Evolutionary conservation across 2,113 vertebrate species (phyloP), one percentile per base, ranked within the genome.

Genomic region (Vulpes lagopus): DNA sequence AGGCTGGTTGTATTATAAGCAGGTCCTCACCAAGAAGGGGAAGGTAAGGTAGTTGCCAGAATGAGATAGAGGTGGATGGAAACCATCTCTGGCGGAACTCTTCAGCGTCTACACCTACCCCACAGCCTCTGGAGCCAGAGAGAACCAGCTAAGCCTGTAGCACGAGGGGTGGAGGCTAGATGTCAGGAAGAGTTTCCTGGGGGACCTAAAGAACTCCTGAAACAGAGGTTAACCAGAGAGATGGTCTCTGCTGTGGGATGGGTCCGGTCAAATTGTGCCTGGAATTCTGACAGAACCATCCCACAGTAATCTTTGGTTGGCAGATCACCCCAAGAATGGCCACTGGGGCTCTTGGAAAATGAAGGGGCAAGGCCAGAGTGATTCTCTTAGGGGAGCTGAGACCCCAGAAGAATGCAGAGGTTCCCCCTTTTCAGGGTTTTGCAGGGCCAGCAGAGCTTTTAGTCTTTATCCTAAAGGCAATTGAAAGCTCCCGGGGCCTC

Each of bases 1-100:
- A 98, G 99, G 99, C 96, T 99, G 99, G 99, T 98, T 99, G 97
- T 99, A 99, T 98, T 99, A 99, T 98, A 99, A 99, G 96, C 99
- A 99, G 97, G 99, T 99, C 99, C 99, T 99, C 98, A 99, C 99
- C 35, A 99, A 99, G 98, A 99, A 99, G 99, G 99, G 99, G 97
- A 99, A 99, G 99, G 99, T 99, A 99, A 88, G 98, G 74, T 19
- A 74, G 85, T 19, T 8, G 17, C 38, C 71, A 87, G 92, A 20
- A 15, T 43, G 67, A 73, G 83, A 11, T 25, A 27, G 38, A 85
- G 53, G 49, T 53, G 74, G 19, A 80, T 4, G 69, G 53, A 84
- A n/a, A 81, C 67, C 55, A 93, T 80, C 90, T 62, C 62, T 71
- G 8, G 60, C 38, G 53, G 84, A 67, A 57, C 71, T 73, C 85